Evolutionary conservation across 2,113 vertebrate genomes (phyloP).

Genomic region (Peromyscus maniculatus): DNA sequence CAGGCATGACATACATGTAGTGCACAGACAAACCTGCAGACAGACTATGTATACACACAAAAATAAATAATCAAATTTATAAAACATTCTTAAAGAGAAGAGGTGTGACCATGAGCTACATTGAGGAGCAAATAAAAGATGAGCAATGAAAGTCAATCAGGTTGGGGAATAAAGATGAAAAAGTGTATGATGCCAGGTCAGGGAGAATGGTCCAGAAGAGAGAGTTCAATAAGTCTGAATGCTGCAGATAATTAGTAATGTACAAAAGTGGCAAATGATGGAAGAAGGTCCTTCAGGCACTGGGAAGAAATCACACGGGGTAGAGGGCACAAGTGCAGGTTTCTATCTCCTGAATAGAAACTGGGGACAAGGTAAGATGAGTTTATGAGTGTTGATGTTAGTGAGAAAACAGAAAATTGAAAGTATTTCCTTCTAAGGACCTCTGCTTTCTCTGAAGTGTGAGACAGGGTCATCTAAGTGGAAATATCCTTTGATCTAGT

Average conservation of each 20-base stretch:
- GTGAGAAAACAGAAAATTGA: background rate
- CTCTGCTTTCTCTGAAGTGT: background rate
- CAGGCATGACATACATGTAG: background rate
- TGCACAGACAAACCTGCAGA: background rate
- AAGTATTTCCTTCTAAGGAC: background rate
- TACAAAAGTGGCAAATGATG: background rate
- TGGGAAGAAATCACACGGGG: background rate
- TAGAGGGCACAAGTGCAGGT: background rate
- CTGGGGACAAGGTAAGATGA: background rate
- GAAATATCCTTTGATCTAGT: background rate
- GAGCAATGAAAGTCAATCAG: background rate
- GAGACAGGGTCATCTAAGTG: background rate
- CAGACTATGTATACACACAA: background rate
- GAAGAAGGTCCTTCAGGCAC: background rate
- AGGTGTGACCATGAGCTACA: background rate
- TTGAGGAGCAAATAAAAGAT: conserved; percentile 6
- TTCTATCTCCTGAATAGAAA: background rate
- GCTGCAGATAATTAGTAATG: background rate
- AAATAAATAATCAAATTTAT: background rate
- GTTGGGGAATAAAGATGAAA: background rate
- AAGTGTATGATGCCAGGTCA: background rate
- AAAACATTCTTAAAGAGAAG: background rate
- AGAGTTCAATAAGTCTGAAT: background rate
- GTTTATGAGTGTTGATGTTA: background rate
- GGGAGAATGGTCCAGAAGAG: background rate